phyloP scores from a whole-genome alignment of 1,140 invertebrate genomes.

The Aphelenchoides fujianensis region DNA sequence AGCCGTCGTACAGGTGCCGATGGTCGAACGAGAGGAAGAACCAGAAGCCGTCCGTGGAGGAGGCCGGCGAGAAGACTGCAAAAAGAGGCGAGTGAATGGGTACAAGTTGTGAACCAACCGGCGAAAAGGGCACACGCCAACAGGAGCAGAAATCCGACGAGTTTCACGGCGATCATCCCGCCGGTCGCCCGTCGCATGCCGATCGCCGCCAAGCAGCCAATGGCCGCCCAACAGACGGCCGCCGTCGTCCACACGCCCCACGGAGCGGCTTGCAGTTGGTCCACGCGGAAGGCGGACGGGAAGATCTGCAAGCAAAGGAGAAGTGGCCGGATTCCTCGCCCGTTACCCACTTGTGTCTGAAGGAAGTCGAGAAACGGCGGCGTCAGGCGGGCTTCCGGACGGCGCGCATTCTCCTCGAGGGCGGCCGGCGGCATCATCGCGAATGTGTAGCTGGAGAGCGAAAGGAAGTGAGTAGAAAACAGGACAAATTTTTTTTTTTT shows the following conservation, averaged over 20 bases:
- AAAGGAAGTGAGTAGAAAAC: no score
- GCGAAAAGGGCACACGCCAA: background rate
- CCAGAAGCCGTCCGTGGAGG: background rate
- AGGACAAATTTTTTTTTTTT: no score
- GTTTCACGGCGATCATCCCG: background rate
- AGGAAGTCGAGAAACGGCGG: background rate
- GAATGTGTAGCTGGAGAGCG: no score
- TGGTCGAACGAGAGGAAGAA: background rate
- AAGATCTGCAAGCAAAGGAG: background rate
- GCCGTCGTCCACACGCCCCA: background rate
- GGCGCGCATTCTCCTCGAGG: background rate
- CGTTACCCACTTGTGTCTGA: background rate
- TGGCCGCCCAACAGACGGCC: background rate
- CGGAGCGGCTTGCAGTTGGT: background rate
- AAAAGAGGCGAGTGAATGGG: no score
- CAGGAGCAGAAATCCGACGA: background rate
- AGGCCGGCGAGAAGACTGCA: background rate
- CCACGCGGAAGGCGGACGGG: background rate
- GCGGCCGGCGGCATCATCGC: no score
- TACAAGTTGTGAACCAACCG: no score
- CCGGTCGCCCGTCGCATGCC: background rate
- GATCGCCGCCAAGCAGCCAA: background rate
- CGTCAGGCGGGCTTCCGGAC: background rate
- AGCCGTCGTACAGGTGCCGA: background rate
- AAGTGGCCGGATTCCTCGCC: background rate